These are phyloP conservation scores for Xestia sexstrigata DNA, from an alignment of 2,888 invertebrate species.

Conservation along the genomic window DNA sequence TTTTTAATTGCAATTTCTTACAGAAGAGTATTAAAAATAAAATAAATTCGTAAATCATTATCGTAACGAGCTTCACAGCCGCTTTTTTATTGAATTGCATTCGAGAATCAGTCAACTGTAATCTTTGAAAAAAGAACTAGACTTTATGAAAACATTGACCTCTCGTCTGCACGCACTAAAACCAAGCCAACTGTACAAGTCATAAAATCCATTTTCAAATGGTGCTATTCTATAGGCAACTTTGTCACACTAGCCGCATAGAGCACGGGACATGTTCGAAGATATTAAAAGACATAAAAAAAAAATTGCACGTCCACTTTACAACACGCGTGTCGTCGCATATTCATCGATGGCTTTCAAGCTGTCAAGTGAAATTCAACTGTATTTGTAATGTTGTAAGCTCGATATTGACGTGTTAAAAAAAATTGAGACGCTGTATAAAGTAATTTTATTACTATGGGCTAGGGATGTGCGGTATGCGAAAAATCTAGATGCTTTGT, in stretches of 20 bases:
- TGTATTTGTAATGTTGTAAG: slow-evolving; percentile 56
- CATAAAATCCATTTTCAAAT: slow-evolving; percentile 47
- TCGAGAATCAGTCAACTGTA: slow-evolving; percentile 68
- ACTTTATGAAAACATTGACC: slow-evolving; percentile 65
- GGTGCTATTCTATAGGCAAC: slow-evolving; percentile 55
- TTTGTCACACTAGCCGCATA: slow-evolving; percentile 78
- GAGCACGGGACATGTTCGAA: slow-evolving; percentile 81
- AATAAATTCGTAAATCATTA: slow-evolving; percentile 64
- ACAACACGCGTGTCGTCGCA: slow-evolving; percentile 79
- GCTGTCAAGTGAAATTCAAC: slow-evolving; percentile 58
- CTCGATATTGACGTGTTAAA: slow-evolving; percentile 50
- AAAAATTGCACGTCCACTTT: slow-evolving; percentile 74
- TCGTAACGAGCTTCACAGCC: slow-evolving; percentile 57
- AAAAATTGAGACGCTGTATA: slow-evolving; percentile 66
- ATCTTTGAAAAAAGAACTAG: slow-evolving; percentile 64
- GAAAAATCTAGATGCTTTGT: slow-evolving; percentile 52
- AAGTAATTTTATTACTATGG: slow-evolving; percentile 83
- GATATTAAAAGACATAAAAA: slow-evolving; percentile 76
- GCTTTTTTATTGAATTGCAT: slow-evolving; percentile 65
- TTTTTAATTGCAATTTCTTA: slow-evolving; percentile 56
- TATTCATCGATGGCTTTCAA: slow-evolving; percentile 62
- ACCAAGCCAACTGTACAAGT: not conserved
- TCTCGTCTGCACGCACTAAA: slow-evolving; percentile 12
- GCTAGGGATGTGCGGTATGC: slow-evolving; percentile 63
- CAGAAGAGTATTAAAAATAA: slow-evolving; percentile 46